Base-by-base conservation (phyloP, 1,140 invertebrate genomes). In the Neodiprion pinetum region DNA sequence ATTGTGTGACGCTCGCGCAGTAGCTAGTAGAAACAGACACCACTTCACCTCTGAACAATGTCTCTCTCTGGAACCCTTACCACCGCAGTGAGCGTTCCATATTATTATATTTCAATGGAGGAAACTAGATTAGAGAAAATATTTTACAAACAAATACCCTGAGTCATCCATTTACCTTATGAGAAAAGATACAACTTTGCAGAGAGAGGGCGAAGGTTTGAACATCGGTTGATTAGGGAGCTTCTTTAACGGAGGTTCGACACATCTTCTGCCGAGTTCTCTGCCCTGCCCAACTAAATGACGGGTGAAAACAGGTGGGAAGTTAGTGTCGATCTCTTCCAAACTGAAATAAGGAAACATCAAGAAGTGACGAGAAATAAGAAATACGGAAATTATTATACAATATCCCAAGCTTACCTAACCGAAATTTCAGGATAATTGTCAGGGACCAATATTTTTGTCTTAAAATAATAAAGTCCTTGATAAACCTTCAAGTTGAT, bases 201-300 rank as follows among this genome's bases (percentile, higher is more conserved):
- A 86, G 23, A 95, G 82, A 12, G 93, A 94, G 1, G 92, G 91
- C 67, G 87, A 89, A 1, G 92, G 91, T 70, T 89, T 79, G 84
- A 95, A 95, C 14, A 82, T 80, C 17, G 89, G 86, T 53, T 85
- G 83, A 71, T 89, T 89, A 23, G 77, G 78, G 67, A 88, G 86
- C 49, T 88, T 90, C 50, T 89, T 90, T 1, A 94, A 72, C 2
- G 94, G 93, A 12, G 93, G 90, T 81, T 95, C 92, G 1, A 94
- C 92, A 86, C 94, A 95, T 79, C 89, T 88, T 67, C 94, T 89
- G 10, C 91, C 92, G 74, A 94, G 91, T 87, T 95, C 94, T 71
- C 87, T 90, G 1, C 91, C 90, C 85, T 95, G 93, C 0, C 90
- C 92, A 71, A 90, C 78, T 69, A 95, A 90, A 82, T 91, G 93